A percentile compares a stretch with the other conserved stretches of the same genome.
Evolutionary conservation across 2,797 vertebrate species (phyloP).

Genomic region (Hemibagrus guttatus): DNA sequence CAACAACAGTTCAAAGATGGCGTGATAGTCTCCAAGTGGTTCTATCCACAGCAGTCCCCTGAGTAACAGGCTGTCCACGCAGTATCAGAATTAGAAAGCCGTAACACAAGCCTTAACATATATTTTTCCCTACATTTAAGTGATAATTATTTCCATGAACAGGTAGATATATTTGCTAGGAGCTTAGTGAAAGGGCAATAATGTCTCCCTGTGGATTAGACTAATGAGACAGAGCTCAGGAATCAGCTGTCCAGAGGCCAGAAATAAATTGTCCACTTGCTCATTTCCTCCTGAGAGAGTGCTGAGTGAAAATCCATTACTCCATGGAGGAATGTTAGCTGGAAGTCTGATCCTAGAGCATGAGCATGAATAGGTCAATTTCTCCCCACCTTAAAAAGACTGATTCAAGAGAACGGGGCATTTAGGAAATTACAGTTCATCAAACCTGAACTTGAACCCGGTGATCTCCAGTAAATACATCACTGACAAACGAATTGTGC

Average conservation of each 20-base stretch:
- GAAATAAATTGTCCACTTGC: conserved; percentile 43
- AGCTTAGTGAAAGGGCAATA: conserved; percentile 2
- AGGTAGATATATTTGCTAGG: conserved; percentile 15
- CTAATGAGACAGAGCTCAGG: conserved; percentile 37
- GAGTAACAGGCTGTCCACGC: too few relatives aligned
- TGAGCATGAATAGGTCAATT: neutral
- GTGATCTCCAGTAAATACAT: neutral
- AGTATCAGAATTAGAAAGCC: neutral
- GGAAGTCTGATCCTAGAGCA: neutral
- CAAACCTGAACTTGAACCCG: neutral
- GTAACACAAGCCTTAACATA: neutral
- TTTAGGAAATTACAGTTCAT: neutral
- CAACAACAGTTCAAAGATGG: too few relatives aligned
- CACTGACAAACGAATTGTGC: neutral
- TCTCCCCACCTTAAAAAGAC: neutral
- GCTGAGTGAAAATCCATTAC: conserved; percentile 38
- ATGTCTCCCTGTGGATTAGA: conserved; percentile 32
- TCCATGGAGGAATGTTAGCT: conserved; percentile 3
- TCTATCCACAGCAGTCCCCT: too few relatives aligned
- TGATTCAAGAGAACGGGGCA: neutral
- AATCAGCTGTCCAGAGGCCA: conserved; percentile 41
- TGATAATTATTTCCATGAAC: conserved; percentile 25
- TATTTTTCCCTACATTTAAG: neutral
- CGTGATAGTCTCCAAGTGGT: too few relatives aligned
- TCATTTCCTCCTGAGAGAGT: conserved; percentile 24